phyloP scores from a whole-genome alignment of 2,113 vertebrate species.

The Colinus virginianus region DNA sequence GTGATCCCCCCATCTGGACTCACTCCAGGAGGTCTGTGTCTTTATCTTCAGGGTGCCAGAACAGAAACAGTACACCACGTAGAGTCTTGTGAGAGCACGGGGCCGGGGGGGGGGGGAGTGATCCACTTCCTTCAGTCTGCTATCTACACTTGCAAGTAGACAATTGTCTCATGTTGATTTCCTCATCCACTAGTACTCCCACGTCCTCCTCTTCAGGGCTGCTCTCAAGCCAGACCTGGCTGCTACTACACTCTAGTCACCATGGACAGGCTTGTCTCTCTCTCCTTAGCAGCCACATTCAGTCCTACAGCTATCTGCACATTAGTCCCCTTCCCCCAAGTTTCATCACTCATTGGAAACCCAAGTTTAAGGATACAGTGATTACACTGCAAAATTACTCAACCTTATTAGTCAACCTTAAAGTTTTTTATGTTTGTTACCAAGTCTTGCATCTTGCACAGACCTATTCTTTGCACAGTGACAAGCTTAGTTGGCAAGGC shows the following conservation, averaged over 20 bases:
- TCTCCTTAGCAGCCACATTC: background rate
- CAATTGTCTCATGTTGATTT: background rate
- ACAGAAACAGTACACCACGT: too few relatives aligned
- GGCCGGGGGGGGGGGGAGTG: background rate
- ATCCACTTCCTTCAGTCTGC: background rate
- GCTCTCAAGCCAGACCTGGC: background rate
- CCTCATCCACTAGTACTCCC: background rate
- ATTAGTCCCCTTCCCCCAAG: too few relatives aligned
- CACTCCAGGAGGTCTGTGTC: background rate
- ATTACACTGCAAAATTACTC: background rate
- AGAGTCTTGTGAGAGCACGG: background rate
- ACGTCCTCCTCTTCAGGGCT: too few relatives aligned
- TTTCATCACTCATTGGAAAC: accelerated
- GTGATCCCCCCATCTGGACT: background rate
- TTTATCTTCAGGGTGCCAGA: background rate
- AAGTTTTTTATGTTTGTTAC: background rate
- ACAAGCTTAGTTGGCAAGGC: background rate
- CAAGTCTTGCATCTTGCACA: background rate
- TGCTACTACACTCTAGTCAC: accelerated
- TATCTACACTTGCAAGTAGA: background rate
- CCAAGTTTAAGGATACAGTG: background rate
- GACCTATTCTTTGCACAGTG: background rate
- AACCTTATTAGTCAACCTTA: background rate
- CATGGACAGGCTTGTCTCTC: background rate
- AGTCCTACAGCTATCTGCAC: accelerated